phyloP scores from a whole-genome alignment of 2,797 vertebrate genomes.

The Halcyon chelicuti region DNA sequence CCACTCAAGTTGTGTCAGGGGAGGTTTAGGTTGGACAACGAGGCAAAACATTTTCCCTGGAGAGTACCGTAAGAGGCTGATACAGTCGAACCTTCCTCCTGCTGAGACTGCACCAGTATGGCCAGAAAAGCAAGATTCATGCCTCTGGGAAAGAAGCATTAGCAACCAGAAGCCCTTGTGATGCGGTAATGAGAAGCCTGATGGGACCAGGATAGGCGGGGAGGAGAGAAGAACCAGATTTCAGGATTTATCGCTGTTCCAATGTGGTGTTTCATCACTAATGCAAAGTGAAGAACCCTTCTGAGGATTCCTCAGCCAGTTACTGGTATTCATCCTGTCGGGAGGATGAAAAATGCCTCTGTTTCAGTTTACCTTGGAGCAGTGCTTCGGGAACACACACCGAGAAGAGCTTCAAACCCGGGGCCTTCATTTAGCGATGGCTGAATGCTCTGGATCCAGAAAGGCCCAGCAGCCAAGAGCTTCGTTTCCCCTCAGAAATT shows the following conservation, averaged over 20 bases:
- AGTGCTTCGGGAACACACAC: neutral
- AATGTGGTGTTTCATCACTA: neutral
- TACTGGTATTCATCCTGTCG: neutral
- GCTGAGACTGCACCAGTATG: neutral
- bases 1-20: no score
- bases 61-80: no score
- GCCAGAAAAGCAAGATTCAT: neutral
- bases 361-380: neutral
- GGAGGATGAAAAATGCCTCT: neutral
- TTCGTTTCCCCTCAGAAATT: neutral
- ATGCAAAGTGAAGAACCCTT: neutral
- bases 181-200: neutral
- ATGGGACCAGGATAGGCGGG: neutral
- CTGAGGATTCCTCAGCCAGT: neutral
- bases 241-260: neutral
- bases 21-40: no score
- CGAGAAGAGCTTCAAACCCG: neutral
- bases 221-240: neutral
- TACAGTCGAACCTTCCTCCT: neutral
- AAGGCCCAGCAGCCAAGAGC: neutral
- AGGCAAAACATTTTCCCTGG: no score
- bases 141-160: neutral
- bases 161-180: neutral
- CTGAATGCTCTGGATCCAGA: accelerated
- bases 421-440: neutral